phyloP scores from a whole-genome alignment of 1,140 invertebrate genomes.

The Maconellicoccus hirsutus region DNA sequence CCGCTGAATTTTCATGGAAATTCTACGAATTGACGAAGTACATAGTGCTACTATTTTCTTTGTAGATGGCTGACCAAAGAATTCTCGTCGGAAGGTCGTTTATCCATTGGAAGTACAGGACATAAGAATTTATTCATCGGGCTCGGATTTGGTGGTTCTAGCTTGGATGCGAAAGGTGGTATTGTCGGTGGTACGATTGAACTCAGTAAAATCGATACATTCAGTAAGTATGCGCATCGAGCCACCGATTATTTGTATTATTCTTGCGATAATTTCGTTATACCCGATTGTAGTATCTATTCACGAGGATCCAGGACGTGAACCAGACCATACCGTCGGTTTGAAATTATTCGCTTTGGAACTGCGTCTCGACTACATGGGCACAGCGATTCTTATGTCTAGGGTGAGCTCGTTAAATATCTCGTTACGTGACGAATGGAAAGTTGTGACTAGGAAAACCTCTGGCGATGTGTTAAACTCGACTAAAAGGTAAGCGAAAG shows the following conservation, averaged over 20 bases:
- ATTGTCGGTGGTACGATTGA: conserved; percentile 92
- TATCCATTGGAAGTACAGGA: conserved; percentile 87
- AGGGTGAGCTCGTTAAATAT: conserved; percentile 71
- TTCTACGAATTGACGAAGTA: no score
- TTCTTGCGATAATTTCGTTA: not conserved
- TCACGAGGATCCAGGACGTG: conserved; percentile 73
- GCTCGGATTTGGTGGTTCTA: conserved; percentile 75
- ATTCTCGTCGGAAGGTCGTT: conserved; percentile 74
- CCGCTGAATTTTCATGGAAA: no score
- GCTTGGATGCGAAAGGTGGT: conserved; percentile 86
- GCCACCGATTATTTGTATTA: not conserved
- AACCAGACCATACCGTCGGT: conserved; percentile 80
- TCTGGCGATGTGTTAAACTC: conserved; percentile 40
- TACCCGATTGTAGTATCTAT: conserved; percentile 60
- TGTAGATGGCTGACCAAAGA: conserved; percentile 79
- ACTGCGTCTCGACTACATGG: conserved; percentile 90
- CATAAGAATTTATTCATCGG: conserved; percentile 88
- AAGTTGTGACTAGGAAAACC: conserved; percentile 35
- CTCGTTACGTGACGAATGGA: conserved; percentile 73
- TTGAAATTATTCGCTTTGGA: conserved; percentile 74
- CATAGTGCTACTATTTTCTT: no score
- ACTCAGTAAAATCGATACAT: conserved; percentile 76
- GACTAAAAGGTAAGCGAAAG: conserved; percentile 43
- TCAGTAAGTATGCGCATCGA: conserved; percentile 43
- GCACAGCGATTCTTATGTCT: conserved; percentile 81